Evolutionary conservation across 2,113 vertebrate genomes (phyloP).

Genomic region (Rhinolophus sinicus): DNA sequence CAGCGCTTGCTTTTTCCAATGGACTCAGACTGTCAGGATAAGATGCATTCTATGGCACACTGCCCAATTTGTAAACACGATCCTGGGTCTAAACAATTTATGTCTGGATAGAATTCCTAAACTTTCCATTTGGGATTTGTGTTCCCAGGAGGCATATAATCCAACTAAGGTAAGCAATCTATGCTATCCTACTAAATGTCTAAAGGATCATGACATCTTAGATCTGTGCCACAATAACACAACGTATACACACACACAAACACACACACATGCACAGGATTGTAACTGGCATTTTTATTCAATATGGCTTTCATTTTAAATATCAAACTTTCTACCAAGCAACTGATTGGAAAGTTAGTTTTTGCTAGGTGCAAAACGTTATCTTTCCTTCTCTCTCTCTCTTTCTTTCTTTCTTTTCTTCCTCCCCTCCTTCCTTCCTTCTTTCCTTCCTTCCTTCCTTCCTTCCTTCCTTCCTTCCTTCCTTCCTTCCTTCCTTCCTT

Average conservation of each 20-base stretch:
- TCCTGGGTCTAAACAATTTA: not conserved
- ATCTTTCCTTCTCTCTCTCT: not conserved
- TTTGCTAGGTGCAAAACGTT: slow-evolving; percentile 65
- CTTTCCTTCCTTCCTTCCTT: too few species aligned
- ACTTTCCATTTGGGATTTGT: not conserved
- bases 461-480: too few species aligned
- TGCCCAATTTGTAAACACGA: not conserved
- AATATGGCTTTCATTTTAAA: slow-evolving; percentile 46
- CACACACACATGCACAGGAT: not conserved
- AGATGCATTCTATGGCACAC: not conserved
- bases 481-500: too few species aligned
- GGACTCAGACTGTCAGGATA: not conserved
- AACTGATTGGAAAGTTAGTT: slow-evolving; percentile 80
- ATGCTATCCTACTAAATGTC: slow-evolving; percentile 38
- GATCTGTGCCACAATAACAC: not conserved
- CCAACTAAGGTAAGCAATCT: slow-evolving; percentile 53
- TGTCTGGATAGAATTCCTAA: slow-evolving; percentile 13
- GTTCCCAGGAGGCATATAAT: not conserved
- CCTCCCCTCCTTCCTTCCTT: too few species aligned
- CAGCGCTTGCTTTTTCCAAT: not conserved
- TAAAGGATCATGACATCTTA: slow-evolving; percentile 12
- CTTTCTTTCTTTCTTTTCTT: too few species aligned
- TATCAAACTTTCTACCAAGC: slow-evolving; percentile 77
- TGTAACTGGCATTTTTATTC: slow-evolving; percentile 40
- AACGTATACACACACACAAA: not conserved